These are phyloP conservation scores for Coracias cyanogaster DNA, from an alignment of 2,797 vertebrate species.

Conservation along the genomic window DNA sequence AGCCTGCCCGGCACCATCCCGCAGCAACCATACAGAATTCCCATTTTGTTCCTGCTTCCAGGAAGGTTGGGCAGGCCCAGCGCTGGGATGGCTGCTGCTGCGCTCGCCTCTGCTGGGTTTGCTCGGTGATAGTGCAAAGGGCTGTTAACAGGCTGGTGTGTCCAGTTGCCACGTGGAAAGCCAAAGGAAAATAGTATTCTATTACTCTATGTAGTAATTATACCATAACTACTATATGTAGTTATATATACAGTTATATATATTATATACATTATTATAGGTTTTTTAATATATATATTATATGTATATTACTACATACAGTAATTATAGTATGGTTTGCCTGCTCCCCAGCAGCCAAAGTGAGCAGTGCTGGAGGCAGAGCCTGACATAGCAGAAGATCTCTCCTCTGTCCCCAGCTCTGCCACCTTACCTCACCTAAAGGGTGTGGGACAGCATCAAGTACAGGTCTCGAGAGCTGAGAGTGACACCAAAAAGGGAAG, in stretches of 20 bases:
- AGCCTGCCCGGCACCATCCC: not conserved
- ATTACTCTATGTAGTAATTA: not conserved
- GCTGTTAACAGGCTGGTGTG: not conserved
- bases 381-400: not conserved
- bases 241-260: not conserved
- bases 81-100: fast-evolving
- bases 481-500: not conserved
- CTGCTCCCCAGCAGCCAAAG: not conserved
- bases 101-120: not conserved
- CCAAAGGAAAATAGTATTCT: not conserved
- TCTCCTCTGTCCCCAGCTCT: not conserved
- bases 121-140: not conserved
- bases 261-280: too few relatives aligned
- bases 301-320: not conserved
- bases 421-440: not conserved
- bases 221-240: not conserved
- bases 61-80: not conserved
- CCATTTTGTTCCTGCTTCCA: not conserved
- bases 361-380: not conserved
- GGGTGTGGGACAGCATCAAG: not conserved
- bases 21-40: not conserved
- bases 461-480: not conserved
- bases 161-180: fast-evolving
- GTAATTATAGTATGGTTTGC: not conserved
- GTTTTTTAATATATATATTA: too few relatives aligned